Evolutionary conservation across 2,888 invertebrate species (phyloP), one percentile per base, ranked within the genome.

Genomic region (Dicranocentrus wangi): DNA sequence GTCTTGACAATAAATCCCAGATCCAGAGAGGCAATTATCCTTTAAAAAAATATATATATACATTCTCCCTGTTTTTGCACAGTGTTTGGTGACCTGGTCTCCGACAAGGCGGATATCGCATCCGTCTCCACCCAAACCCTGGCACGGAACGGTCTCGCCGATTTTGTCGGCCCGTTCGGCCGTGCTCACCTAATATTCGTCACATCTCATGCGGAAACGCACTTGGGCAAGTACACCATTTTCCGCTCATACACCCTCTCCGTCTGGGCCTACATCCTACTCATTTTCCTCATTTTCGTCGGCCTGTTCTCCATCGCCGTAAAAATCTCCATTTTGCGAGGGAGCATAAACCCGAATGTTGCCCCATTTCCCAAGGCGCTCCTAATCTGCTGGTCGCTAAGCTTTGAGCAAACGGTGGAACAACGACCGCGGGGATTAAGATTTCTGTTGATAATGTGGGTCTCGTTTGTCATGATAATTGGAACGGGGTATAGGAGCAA

Each of bases 401-500:
- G 47, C 10, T 68, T 70, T 19, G 81, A 79, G 61, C 75, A 82
- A n/a, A 58, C 70, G 27, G 27, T 75, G 10, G 81, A 78, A 17
- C 42, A 27, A 21, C 65, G 63, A 42, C 71, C 76, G 2, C 65
- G 55, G 13, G 82, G 82, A 7, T 42, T 78, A 10, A 39, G 73
- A 21, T 42, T 80, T 17, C 71, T 80, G 21, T 21, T 69, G 17
- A 61, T 66, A 19, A 55, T 85, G n/a, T 82, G 82, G 70, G 63
- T 85, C 8, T 17, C 71, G 23, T 84, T 83, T 43, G 71, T 75
- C 2, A 70, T 83, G 17, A 73, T 85, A 13, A 79, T 83, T 32
- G 75, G 79, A 25, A 83, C 82, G 0, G 85, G 83, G 5, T 85
- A 82, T 55, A 82, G 81, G 51, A 82, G 83, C 61, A 85, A 83